Percentiles rank a stretch among this genome's conserved stretches.
Conservation (phyloP, 2,888 invertebrate genomes). For the Polymixis flavicincta region DNA sequence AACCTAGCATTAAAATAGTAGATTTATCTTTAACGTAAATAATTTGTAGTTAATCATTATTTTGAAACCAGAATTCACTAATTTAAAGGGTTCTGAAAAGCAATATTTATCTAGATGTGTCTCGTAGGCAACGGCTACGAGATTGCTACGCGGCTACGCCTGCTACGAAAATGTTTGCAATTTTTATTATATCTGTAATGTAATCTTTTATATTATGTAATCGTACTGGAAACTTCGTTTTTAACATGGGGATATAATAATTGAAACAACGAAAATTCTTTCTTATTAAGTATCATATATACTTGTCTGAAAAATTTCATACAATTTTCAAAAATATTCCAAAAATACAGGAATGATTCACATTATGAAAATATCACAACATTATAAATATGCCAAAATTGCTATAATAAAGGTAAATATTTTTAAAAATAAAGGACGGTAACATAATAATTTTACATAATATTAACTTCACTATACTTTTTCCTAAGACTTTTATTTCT, state of each 20-base stretch:
- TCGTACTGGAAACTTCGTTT: not conserved
- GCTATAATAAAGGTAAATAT: conserved; percentile 88
- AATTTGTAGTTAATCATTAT: not conserved
- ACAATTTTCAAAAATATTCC: conserved; percentile 86
- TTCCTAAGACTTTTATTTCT: conserved; percentile 77
- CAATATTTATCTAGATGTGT: not conserved
- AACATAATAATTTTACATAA: conserved; percentile 85
- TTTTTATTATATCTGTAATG: not conserved
- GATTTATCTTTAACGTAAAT: not conserved
- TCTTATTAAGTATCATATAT: conserved; percentile 85
- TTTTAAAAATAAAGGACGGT: conserved; percentile 85
- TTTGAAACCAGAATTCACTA: not conserved
- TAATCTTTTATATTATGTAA: conserved; percentile 2
- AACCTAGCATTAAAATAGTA: not conserved
- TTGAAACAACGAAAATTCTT: conserved; percentile 67
- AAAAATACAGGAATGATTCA: conserved; percentile 87
- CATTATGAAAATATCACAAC: conserved; percentile 88
- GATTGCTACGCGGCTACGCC: conserved; percentile 48
- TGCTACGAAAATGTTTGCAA: conserved; percentile 28
- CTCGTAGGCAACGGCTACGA: conserved; percentile 37
- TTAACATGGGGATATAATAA: conserved; percentile 36
- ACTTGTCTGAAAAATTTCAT: conserved; percentile 88
- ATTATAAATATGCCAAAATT: conserved; percentile 88
- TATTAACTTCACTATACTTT: conserved; percentile 82
- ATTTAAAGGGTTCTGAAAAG: not conserved